These are phyloP conservation scores for Loriculus beryllinus DNA, from an alignment of 2,797 vertebrate genomes.

Conservation along the genomic window DNA sequence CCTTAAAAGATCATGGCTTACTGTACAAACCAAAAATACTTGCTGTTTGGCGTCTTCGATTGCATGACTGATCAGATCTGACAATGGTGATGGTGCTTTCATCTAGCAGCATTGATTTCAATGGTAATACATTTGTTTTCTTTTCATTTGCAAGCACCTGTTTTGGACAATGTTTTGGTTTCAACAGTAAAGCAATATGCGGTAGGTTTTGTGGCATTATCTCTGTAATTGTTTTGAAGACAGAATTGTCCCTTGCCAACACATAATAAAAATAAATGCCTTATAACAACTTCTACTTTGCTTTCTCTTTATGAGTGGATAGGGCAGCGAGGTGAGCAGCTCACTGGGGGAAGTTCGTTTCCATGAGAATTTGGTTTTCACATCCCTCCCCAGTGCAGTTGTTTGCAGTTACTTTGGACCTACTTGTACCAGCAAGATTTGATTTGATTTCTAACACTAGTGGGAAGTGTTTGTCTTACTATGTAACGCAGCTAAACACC, in stretches of 20 bases:
- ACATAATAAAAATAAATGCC: constrained; percentile 65
- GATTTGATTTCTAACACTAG: not conserved
- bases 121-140: not conserved
- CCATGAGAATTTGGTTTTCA: not conserved
- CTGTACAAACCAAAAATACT: constrained; percentile 49
- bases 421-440: not conserved
- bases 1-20: constrained; percentile 26
- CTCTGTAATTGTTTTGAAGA: constrained; percentile 44
- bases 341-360: not conserved
- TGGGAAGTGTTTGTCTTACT: not conserved
- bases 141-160: constrained; percentile 19
- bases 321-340: not conserved
- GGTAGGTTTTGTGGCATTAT: constrained; percentile 44
- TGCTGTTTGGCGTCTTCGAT: not conserved
- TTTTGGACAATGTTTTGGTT: constrained; percentile 20
- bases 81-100: constrained; percentile 39
- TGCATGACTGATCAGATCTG: constrained; percentile 20
- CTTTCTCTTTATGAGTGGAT: not conserved
- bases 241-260: constrained; percentile 47
- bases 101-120: constrained; percentile 27
- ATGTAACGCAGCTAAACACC: not conserved
- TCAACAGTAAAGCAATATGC: constrained; percentile 41
- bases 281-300: not conserved
- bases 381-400: not conserved
- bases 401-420: not conserved